Evolutionary conservation across 1,140 invertebrate species (phyloP), one percentile per base, ranked within the genome.

Genomic region (Bombus consobrinus): DNA sequence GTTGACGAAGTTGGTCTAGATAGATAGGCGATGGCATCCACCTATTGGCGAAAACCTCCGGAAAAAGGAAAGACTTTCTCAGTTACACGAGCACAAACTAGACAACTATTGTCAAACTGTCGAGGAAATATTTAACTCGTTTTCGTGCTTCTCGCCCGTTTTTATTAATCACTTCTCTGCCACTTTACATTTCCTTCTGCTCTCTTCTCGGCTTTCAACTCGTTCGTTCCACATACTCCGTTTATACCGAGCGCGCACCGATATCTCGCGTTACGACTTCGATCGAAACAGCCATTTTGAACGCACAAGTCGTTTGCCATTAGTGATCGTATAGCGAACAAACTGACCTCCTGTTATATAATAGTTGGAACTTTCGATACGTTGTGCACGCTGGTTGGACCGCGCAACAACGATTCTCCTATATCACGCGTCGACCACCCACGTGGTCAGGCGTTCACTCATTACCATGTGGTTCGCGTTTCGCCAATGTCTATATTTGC

Each of bases 371-470:
- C 74, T 62, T 77, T 77, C 57, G 57, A 64, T 77, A 37, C 37
- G 25, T 39, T 28, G 1, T 3, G 47, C 53, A 15, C 47, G 25
- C 34, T 1, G 34, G 12, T 75, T 37, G 47, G 25, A 59, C 34
- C 34, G 34, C 6, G 74, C 25, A 22, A 76, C 18, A 62, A 76
- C 53, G 59, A 39, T 59, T 37, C 74, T n/a, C 25, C 25, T 28
- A 62, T 32, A 77, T 77, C 75, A 32, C 53, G 37, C 3, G 37
- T 62, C 25, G 75, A 32, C 75, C 75, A 77, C 57, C 75, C 34
- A 41, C 75, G 28, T 77, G 0, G 37, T 6, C 28, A 62, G 10
- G 37, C 57, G 37, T 62, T 64, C n/a, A 77, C 28, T 32, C 75
- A 32, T 77, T 77, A 77, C 13, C 37, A 6, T 18, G 57, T 59